Evolutionary conservation across 2,888 invertebrate genomes (phyloP).

Genomic region (Xylota segnis): DNA sequence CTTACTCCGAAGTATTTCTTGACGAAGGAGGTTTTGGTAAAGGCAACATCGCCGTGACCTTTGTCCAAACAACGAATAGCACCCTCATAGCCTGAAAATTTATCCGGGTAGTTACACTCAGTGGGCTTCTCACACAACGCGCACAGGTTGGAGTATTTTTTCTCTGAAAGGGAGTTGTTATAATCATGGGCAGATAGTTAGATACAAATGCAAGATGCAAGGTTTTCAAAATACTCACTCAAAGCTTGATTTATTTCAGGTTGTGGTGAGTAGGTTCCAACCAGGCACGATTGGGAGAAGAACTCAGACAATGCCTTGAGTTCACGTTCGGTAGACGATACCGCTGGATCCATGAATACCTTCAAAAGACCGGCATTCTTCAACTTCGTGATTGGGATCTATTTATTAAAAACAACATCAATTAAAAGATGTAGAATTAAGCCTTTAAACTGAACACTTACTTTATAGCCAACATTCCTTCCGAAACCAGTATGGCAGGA

Average conservation of each 20-base stretch:
- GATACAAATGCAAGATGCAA: too few species aligned
- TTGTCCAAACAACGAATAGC: conserved; percentile 92
- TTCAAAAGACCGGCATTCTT: conserved; percentile 87
- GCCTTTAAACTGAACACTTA: conserved; percentile 77
- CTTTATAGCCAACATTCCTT: conserved; percentile 94
- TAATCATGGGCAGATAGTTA: too few species aligned
- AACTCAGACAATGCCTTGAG: conserved; percentile 91
- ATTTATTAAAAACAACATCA: conserved; percentile 83
- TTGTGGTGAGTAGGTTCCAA: conserved; percentile 93
- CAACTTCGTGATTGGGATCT: conserved; percentile 91
- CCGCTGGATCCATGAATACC: conserved; percentile 82
- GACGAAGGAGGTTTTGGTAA: conserved; percentile 93
- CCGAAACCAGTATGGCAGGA: conserved; percentile 96
- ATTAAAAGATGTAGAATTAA: conserved; percentile 76
- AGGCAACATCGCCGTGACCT: conserved; percentile 93
- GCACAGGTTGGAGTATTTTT: conserved; percentile 91
- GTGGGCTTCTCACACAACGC: conserved; percentile 91
- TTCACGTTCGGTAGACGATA: conserved; percentile 89
- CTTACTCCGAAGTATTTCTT: conserved; percentile 91
- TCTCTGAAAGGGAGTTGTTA: conserved; percentile 87
- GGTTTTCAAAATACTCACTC: conserved; percentile 85
- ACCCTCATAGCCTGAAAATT: conserved; percentile 94
- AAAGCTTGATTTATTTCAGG: conserved; percentile 88
- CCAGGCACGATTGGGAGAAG: conserved; percentile 93
- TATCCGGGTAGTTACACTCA: conserved; percentile 92